phyloP scores from a whole-genome alignment of 2,888 invertebrate genomes.

The Calameuta filiformis region DNA sequence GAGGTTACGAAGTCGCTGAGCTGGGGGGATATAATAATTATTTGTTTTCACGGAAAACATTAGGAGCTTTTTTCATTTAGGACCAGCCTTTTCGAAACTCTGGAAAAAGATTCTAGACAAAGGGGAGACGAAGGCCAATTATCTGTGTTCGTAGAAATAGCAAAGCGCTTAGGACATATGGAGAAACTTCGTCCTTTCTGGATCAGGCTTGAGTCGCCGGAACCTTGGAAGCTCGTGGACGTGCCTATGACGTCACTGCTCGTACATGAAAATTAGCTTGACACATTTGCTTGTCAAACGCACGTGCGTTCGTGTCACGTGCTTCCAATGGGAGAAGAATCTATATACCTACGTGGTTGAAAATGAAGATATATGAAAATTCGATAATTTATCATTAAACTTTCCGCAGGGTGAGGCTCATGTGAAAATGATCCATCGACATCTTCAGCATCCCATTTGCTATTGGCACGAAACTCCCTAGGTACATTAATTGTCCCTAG shows the following conservation, averaged over 20 bases:
- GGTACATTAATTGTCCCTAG: background rate
- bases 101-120: background rate
- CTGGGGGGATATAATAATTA: background rate
- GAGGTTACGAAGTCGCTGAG: background rate
- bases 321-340: background rate
- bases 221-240: slow-evolving; percentile 13
- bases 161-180: background rate
- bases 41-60: background rate
- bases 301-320: too few relatives aligned
- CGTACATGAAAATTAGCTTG: background rate
- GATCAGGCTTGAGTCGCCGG: slow-evolving; percentile 10
- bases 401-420: background rate
- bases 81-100: background rate
- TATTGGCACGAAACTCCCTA: background rate
- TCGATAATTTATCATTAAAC: background rate
- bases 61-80: background rate
- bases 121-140: background rate
- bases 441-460: background rate
- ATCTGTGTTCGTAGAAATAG: background rate
- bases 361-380: background rate
- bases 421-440: background rate
- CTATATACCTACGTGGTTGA: background rate
- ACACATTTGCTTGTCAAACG: background rate
- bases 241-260: slow-evolving; percentile 3
- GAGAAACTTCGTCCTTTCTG: background rate